phyloP scores from a whole-genome alignment of 2,888 invertebrate species.

The Rutpela maculata region DNA sequence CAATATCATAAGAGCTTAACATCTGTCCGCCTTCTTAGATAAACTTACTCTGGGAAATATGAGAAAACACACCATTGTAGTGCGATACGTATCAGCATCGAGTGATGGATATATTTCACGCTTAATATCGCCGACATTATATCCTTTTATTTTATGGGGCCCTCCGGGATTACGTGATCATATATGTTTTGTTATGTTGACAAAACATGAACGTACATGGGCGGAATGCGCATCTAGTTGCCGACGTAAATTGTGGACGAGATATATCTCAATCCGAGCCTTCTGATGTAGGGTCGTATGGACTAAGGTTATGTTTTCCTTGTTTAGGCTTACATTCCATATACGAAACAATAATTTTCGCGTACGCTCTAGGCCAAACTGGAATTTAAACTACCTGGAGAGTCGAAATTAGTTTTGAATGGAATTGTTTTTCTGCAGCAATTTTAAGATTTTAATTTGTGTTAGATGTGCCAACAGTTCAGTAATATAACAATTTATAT shows the following conservation, averaged over 20 bases:
- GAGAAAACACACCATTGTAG: neutral
- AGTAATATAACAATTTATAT: no score
- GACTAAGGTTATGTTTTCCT: neutral
- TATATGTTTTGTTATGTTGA: neutral
- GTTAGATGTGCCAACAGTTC: no score
- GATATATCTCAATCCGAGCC: neutral
- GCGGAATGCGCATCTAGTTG: neutral
- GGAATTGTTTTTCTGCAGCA: no score
- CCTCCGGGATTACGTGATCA: neutral
- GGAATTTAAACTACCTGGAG: no score
- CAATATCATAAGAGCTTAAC: constrained; percentile 7
- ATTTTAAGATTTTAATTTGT: no score
- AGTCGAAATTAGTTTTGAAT: no score
- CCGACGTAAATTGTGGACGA: neutral
- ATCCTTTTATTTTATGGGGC: constrained; percentile 7
- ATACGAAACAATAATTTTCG: no score
- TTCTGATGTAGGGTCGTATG: neutral
- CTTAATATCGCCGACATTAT: constrained; percentile 2
- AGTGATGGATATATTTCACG: constrained; percentile 7
- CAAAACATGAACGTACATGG: neutral
- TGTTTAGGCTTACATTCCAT: neutral
- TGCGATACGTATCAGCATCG: constrained; percentile 3
- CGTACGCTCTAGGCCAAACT: no score
- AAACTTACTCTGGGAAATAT: neutral
- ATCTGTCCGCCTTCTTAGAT: neutral